phyloP scores from a whole-genome alignment of 1,140 invertebrate species.

The Drosophila tristis region DNA sequence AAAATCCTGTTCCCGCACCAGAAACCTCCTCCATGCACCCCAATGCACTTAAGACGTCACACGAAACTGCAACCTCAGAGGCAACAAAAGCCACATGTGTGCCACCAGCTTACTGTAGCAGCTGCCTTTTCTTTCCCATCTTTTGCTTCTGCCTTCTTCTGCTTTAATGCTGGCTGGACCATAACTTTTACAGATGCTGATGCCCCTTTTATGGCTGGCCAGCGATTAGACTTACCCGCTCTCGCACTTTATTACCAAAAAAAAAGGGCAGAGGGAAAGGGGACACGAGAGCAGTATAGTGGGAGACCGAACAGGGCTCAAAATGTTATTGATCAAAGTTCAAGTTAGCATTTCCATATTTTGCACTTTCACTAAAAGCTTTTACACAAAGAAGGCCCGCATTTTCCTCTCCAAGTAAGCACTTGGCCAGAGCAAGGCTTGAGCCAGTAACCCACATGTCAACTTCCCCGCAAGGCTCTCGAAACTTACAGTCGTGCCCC shows the following conservation, averaged over 20 bases:
- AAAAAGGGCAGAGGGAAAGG: constrained; percentile 8
- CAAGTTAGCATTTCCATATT: constrained; percentile 46
- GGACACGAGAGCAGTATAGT: background rate
- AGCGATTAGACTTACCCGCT: constrained; percentile 64
- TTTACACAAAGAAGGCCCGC: constrained; percentile 33
- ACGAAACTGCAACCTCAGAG: constrained; percentile 49
- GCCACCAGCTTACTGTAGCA: background rate
- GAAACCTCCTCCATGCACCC: constrained; percentile 39
- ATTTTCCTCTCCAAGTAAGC: constrained; percentile 25
- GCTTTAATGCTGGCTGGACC: constrained; percentile 43
- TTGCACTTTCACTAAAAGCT: constrained; percentile 49
- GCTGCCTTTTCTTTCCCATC: constrained; percentile 3
- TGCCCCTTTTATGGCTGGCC: constrained; percentile 59
- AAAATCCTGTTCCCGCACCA: background rate
- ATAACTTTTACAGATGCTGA: constrained; percentile 52
- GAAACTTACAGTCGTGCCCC: background rate
- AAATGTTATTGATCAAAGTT: constrained; percentile 45
- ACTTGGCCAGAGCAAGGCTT: constrained; percentile 35
- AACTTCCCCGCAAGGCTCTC: background rate
- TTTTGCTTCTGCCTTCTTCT: background rate
- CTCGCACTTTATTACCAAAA: constrained; percentile 55
- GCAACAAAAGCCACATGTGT: constrained; percentile 62
- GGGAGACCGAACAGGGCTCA: constrained; percentile 1
- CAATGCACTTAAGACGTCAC: constrained; percentile 79
- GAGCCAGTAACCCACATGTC: constrained; percentile 45